Base-by-base conservation (phyloP, 2,888 invertebrate species). In the Drosophila robusta region DNA sequence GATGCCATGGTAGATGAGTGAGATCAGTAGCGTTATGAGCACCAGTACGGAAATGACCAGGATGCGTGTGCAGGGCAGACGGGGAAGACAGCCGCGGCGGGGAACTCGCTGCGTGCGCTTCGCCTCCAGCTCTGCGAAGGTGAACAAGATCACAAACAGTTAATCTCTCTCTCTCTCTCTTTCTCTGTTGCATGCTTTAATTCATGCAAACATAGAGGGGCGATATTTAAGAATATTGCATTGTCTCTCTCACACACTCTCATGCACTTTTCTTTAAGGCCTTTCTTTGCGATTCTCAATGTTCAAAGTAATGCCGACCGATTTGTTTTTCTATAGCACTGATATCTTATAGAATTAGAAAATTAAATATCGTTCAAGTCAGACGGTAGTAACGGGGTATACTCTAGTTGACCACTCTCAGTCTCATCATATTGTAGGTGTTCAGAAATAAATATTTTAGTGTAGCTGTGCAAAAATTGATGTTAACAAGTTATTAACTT, bases 1-100 rank as follows among this genome's bases (percentile, higher is more conserved):
- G 44, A 89, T 79, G 12, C 84, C 88, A 80, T 90, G 84, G 52
- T 91, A 91, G 29, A 91, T 71, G 5, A 91, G 58, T 7, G 90
- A 81, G 45, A 87, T 75, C 3, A 89, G 64, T 16, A 91, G 46
- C 4, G 83, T 60, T 0, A 86, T n/a, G 3, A 90, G 64, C n/a
- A 88, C 75, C 38, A 89, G 18, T 1, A 71, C 32, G 1, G 85
- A 84, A 45, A 90, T 66, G 9, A 80, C 75, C 41, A 89, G 58
- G 18, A 85, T 69, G 24, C 84, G 80, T n/a, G 70, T 70, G 38
- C 70, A 70, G 29, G 70, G 57, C 5, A 75, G n/a, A 8, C 77
- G 78, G 16, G 62, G 38, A 9, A 12, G 3, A 18, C 60, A 70
- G 18, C 78, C 86, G 61, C 80, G 82, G n/a, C 85, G 86, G 16